Conservation (phyloP, 2,113 vertebrate species). For the Ascaphus truei region DNA sequence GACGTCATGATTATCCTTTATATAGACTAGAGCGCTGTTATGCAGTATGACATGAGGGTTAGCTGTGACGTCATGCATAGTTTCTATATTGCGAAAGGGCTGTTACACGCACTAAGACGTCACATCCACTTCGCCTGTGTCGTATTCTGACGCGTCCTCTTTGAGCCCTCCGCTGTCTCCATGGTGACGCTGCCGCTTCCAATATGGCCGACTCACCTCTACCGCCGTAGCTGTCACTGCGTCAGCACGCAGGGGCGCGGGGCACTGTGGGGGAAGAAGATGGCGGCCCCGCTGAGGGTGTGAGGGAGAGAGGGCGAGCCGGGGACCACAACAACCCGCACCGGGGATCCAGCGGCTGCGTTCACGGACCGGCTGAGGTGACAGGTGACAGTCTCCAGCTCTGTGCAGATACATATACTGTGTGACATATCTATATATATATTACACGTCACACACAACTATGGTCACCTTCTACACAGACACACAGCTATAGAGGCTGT, state of each 20-base stretch:
- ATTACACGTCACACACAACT: background rate
- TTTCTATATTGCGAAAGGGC: too few species aligned
- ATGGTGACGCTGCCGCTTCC: background rate
- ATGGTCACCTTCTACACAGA: background rate
- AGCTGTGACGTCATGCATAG: too few species aligned
- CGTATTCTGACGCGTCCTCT: too few species aligned
- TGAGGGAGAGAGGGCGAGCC: background rate
- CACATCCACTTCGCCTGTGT: too few species aligned
- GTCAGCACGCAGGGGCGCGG: background rate
- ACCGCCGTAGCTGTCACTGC: background rate
- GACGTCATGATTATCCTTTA: too few species aligned
- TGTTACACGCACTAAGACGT: too few species aligned
- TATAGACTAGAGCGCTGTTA: too few species aligned
- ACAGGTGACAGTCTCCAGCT: constrained; percentile 19
- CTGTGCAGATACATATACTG: too few species aligned
- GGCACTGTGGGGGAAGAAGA: background rate
- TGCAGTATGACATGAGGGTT: too few species aligned
- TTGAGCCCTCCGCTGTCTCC: too few species aligned
- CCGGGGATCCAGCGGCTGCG: background rate
- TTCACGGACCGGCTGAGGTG: background rate
- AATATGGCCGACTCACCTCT: background rate
- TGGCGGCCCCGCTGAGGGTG: background rate
- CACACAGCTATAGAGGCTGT: too few species aligned
- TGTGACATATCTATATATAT: too few species aligned
- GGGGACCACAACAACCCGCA: background rate